Evolutionary conservation across 2,113 vertebrate species (phyloP).

Genomic region (Lutjanus erythropterus): DNA sequence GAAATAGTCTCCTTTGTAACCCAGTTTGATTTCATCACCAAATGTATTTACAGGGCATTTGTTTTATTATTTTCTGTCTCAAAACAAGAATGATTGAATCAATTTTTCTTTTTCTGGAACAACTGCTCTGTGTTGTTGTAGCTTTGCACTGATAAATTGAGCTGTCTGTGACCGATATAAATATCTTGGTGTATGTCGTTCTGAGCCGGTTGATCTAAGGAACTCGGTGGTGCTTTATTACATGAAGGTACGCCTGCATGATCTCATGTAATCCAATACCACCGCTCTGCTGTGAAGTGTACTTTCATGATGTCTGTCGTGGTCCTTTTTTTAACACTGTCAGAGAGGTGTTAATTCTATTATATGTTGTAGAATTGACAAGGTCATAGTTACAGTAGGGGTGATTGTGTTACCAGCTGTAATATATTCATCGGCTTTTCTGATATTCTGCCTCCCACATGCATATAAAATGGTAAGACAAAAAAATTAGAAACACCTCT

Average conservation of each 20-base stretch:
- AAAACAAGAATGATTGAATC: slow-evolving; percentile 4
- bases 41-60: neutral
- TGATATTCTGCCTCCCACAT: neutral
- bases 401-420: neutral
- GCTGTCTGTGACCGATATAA: slow-evolving; percentile 12
- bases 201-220: neutral
- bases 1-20: neutral
- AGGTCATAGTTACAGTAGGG: neutral
- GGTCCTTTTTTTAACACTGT: neutral
- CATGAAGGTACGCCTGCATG: neutral
- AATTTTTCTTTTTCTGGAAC: neutral
- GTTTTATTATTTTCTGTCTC: neutral
- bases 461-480: neutral
- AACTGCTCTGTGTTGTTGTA: neutral
- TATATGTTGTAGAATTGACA: neutral
- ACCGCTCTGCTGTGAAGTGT: neutral
- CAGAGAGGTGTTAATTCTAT: neutral
- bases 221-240: neutral
- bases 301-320: neutral
- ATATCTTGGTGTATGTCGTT: neutral
- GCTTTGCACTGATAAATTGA: slow-evolving; percentile 24
- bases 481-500: neutral
- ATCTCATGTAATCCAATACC: neutral
- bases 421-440: neutral
- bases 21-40: neutral